phyloP scores from a whole-genome alignment of 2,888 invertebrate genomes.

The Ashinkailepas kermadecensis region DNA sequence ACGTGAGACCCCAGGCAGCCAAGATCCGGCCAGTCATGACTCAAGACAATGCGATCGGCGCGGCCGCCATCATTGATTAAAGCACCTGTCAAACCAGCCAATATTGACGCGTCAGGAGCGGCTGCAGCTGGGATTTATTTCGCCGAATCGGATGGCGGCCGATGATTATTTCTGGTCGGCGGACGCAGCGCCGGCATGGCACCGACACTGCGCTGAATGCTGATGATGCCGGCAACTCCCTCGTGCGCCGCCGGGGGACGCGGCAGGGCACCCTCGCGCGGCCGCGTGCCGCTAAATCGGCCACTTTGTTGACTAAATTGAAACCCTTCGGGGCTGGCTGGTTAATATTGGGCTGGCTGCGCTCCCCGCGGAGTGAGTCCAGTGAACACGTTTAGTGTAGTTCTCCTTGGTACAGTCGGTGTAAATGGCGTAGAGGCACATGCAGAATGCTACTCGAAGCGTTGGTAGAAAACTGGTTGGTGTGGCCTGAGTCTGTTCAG shows the following conservation, averaged over 20 bases:
- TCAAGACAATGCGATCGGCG: not conserved
- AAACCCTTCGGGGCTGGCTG: not conserved
- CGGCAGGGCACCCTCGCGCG: not conserved
- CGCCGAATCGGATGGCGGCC: not conserved
- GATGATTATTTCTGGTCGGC: not conserved
- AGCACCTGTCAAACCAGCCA: slow-evolving; percentile 1
- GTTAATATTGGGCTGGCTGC: not conserved
- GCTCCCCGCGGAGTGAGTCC: not conserved
- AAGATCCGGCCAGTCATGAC: not conserved
- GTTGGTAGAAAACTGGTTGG: too few relatives aligned
- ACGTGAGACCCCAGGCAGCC: too few relatives aligned
- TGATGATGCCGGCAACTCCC: not conserved
- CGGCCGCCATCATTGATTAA: not conserved
- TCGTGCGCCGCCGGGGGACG: not conserved
- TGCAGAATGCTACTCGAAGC: too few relatives aligned
- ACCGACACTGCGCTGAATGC: not conserved
- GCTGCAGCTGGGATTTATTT: not conserved
- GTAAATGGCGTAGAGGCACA: too few relatives aligned
- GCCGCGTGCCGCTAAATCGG: slow-evolving; percentile 2
- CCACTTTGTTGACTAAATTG: slow-evolving; percentile 3
- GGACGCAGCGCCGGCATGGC: not conserved
- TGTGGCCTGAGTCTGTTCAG: too few relatives aligned
- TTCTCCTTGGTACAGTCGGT: not conserved
- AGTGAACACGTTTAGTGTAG: not conserved
- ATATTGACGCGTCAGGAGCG: not conserved